Conservation (phyloP, 2,888 invertebrate species). For the Hemicrepidius hirtus region DNA sequence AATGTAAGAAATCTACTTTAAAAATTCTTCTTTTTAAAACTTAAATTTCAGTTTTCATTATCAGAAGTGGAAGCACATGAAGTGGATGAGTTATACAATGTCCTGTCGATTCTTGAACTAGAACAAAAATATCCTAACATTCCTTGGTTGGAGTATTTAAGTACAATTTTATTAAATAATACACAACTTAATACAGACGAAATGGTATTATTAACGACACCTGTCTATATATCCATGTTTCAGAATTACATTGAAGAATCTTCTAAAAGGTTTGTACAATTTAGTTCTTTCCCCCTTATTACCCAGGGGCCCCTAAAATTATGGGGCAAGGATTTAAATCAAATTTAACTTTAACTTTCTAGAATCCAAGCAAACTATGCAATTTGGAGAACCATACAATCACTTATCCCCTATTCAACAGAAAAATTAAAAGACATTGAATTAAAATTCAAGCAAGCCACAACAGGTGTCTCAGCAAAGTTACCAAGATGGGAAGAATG, state of each 20-base stretch:
- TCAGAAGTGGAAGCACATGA: conserved; percentile 52
- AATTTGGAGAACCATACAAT: conserved; percentile 89
- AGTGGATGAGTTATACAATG: conserved; percentile 68
- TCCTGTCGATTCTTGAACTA: conserved; percentile 72
- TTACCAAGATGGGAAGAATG: conserved; percentile 90
- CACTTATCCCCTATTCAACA: conserved; percentile 84
- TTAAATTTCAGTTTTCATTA: conserved; percentile 58
- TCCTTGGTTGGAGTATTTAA: conserved; percentile 72
- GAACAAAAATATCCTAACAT: conserved; percentile 68
- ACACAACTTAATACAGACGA: conserved; percentile 67
- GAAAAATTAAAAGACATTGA: conserved; percentile 84
- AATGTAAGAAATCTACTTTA: conserved; percentile 22
- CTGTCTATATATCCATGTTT: conserved; percentile 69
- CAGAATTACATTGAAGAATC: conserved; percentile 57
- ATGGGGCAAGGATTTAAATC: not conserved
- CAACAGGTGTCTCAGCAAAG: conserved; percentile 85
- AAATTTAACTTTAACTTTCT: conserved; percentile 42
- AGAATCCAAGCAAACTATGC: conserved; percentile 88
- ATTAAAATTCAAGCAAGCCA: conserved; percentile 82
- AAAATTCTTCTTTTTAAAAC: not conserved
- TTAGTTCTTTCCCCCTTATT: too few species aligned
- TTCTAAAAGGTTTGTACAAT: conserved; percentile 52
- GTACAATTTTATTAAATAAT: conserved; percentile 67
- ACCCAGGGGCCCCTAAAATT: too few species aligned
- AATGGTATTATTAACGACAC: conserved; percentile 73